Percentiles rank a stretch among this genome's conserved stretches.
Conservation (phyloP, 1,140 invertebrate genomes). For the Drosophila kikkawai region DNA sequence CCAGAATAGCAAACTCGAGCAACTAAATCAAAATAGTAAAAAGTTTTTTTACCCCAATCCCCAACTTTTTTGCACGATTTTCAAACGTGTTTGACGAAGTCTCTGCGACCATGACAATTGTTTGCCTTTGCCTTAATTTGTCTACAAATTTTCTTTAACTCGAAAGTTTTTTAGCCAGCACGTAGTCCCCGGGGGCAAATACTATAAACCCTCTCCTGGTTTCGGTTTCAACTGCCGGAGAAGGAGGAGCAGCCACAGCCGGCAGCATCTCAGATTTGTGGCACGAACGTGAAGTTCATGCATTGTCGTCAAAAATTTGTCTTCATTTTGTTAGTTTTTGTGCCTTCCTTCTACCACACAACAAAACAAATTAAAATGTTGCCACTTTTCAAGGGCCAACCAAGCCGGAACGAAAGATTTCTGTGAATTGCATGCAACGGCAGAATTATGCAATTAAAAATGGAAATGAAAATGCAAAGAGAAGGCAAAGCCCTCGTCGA, state of each 20-base stretch:
- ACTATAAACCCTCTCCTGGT: slow-evolving; percentile 30
- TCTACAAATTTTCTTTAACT: slow-evolving; percentile 72
- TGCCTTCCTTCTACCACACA: slow-evolving; percentile 33
- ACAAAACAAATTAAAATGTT: slow-evolving; percentile 77
- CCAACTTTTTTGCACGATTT: slow-evolving; percentile 65
- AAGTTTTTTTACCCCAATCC: slow-evolving; percentile 5
- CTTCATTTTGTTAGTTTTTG: slow-evolving; percentile 47
- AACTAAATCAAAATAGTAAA: slow-evolving; percentile 47
- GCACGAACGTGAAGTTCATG: slow-evolving; percentile 81
- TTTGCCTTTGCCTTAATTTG: slow-evolving; percentile 80
- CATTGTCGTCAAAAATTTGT: slow-evolving; percentile 79
- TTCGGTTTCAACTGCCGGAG: slow-evolving; percentile 53
- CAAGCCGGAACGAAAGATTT: slow-evolving; percentile 43
- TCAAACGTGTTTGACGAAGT: slow-evolving; percentile 69
- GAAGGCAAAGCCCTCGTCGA: slow-evolving; percentile 19
- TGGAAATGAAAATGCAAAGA: slow-evolving; percentile 66
- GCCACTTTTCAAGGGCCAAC: slow-evolving; percentile 55
- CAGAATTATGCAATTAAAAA: slow-evolving; percentile 83
- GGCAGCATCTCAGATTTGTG: slow-evolving; percentile 75
- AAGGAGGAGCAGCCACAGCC: slow-evolving; percentile 20
- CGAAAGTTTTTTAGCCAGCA: slow-evolving; percentile 46
- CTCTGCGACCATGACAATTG: slow-evolving; percentile 52
- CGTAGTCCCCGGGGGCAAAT: slow-evolving; percentile 33
- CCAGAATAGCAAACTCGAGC: slow-evolving; percentile 13
- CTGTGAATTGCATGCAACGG: slow-evolving; percentile 69